These are phyloP conservation scores for Idaea straminata DNA, from an alignment of 2,888 invertebrate genomes.

Conservation along the genomic window DNA sequence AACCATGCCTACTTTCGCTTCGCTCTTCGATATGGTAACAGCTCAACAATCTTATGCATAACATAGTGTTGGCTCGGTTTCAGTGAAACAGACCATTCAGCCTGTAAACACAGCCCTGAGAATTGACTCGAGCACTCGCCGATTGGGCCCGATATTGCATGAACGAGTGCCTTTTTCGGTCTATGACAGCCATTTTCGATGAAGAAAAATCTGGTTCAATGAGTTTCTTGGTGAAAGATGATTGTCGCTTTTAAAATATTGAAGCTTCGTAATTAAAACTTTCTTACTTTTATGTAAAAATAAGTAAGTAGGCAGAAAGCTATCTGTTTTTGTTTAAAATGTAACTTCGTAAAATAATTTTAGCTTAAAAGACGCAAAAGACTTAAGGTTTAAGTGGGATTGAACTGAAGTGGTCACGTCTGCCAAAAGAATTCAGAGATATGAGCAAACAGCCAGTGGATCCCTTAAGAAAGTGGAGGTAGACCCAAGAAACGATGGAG, in stretches of 20 bases:
- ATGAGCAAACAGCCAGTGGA: too few species aligned
- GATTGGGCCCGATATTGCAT: conserved; percentile 34
- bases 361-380: too few species aligned
- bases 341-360: too few species aligned
- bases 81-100: conserved; percentile 48
- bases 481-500: too few species aligned
- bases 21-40: conserved; percentile 7
- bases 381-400: too few species aligned
- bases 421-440: too few species aligned
- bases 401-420: too few species aligned
- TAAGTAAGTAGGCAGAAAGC: too few species aligned
- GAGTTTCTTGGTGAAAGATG: background rate
- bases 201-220: background rate
- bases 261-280: too few species aligned
- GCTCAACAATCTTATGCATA: conserved; percentile 46
- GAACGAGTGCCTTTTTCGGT: conserved; percentile 25
- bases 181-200: background rate
- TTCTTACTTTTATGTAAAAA: too few species aligned
- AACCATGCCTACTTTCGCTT: conserved; percentile 4
- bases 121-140: conserved; percentile 14
- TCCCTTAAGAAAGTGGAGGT: too few species aligned
- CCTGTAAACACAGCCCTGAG: conserved; percentile 36
- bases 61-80: conserved; percentile 42
- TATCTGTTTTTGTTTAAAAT: too few species aligned
- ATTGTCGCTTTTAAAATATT: background rate